These are phyloP conservation scores for Numenius arquata DNA, from an alignment of 2,113 vertebrate genomes.

Conservation along the genomic window DNA sequence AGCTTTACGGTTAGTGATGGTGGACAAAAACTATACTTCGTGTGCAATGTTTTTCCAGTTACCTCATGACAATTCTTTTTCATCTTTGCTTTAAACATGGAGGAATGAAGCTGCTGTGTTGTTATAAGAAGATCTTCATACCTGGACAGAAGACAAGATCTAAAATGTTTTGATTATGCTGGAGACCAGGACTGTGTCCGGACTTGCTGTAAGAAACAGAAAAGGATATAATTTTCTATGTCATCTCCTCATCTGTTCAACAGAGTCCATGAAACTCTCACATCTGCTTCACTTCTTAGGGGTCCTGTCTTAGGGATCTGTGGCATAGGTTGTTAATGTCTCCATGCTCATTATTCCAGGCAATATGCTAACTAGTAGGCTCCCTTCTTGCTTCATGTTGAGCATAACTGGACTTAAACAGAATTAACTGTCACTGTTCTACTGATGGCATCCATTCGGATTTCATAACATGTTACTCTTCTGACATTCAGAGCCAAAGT, in stretches of 20 bases:
- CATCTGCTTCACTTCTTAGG: neutral
- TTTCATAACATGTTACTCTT: neutral
- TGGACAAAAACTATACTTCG: neutral
- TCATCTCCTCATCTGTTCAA: neutral
- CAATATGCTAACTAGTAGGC: neutral
- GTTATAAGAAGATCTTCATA: neutral
- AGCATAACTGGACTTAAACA: neutral
- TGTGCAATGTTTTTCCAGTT: neutral
- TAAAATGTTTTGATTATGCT: neutral
- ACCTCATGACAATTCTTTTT: neutral
- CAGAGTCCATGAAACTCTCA: neutral
- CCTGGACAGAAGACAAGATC: neutral
- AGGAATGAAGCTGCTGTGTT: neutral
- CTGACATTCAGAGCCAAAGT: neutral
- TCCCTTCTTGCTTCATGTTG: neutral
- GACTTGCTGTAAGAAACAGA: neutral
- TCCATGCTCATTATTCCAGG: neutral
- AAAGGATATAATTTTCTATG: neutral
- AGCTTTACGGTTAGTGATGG: neutral
- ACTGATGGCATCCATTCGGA: neutral
- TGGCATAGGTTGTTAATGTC: neutral
- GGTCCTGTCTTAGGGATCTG: neutral
- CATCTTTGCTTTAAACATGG: neutral
- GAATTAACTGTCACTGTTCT: neutral
- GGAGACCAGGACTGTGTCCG: neutral